Evolutionary conservation across 2,113 vertebrate species (phyloP), one percentile per base, ranked within the genome.

Genomic region (Saguinus imperator): DNA sequence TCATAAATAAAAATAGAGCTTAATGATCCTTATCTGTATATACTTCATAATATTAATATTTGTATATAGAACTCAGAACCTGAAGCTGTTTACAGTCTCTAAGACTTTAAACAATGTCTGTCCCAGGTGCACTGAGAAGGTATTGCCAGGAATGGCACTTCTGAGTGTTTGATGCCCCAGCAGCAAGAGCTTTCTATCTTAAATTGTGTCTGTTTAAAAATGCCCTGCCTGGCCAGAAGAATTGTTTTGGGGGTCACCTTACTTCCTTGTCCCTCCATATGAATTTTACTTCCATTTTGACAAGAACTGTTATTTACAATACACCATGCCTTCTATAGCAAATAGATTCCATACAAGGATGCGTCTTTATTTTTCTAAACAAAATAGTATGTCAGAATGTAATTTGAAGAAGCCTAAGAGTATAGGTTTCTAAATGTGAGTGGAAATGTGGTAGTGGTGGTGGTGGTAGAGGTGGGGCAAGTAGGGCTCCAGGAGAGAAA

Each of bases 221-320:
- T 72, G 61, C 11, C 48, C 32, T 80, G 12, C 50, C 77, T 76
- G 21, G 17, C 52, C 35, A 20, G 45, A 77, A 20, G 45, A 77
- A 52, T 21, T 35, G 37, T 17, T 66, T 4, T 6, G 1, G 25
- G 32, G 2, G 11, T 52, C 52, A 35, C 27, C 37, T 91, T 79
- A 32, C 29, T 82, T 89, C n/a, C 52, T 64, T 45, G 5, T 83
- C 5, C 14, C 73, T 89, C 52, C 9, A 23, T 50, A 9, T 81
- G 66, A 80, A 5, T 77, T 89, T 94, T 91, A 81, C 55, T 37
- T 88, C 64, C 64, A 86, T 93, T 94, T 92, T 92, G 75, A 43
- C 2, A 89, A 68, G 66, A 77, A 75, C 55, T 29, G 17, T 57
- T 52, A 58, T 50, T 89, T 90, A 87, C 18, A 80, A 72, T 29